Evolutionary conservation across 2,113 vertebrate genomes (phyloP), one percentile per base, ranked within the genome.

Genomic region (Stegastes partitus): DNA sequence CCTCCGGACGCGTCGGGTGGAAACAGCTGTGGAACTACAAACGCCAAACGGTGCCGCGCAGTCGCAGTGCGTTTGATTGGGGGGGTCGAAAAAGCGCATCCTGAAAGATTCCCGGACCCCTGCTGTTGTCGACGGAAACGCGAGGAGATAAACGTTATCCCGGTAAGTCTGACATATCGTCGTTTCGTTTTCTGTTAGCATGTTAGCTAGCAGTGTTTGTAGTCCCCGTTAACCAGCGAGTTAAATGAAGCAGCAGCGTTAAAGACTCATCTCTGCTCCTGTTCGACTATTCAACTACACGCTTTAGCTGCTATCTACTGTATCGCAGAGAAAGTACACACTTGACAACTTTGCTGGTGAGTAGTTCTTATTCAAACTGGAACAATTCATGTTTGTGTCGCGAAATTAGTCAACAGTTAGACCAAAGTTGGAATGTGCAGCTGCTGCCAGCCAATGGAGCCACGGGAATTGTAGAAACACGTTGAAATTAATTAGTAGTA

Each of bases 1-100:
- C 11, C 1, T 0, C 0, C 3, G 2, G 18, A n/a, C 8, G 0
- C 0, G 39, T 69, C n/a, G 18, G 26, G 2, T 21, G 0, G 0
- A 11, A 49, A 34, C 50, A 0, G 2, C 0, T 19, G 31, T 2
- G 14, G 45, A 91, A 95, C 93, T 94, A 92, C 94, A 86, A 61
- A 45, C 4, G 26, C 31, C 7, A n/a, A 10, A 23, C 5, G 2
- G 44, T 23, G 3, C 6, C 0, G 63, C 84, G 74, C 81, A 86
- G 34, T 3, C 90, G 87, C 78, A 82, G 57, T 77, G 3, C 5
- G 18, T 22, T 25, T 28, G 3, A 34, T 3, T 16, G 44, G 21
- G 19, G 23, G 34, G 39, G 15, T 19, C 26, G 49, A 15, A 50
- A 45, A 75, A 10, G 71, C 64, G 67, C 77, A 89, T 89, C 77